Evolutionary conservation across 2,113 vertebrate genomes (phyloP).

Genomic region (Scartelaos histophorus): DNA sequence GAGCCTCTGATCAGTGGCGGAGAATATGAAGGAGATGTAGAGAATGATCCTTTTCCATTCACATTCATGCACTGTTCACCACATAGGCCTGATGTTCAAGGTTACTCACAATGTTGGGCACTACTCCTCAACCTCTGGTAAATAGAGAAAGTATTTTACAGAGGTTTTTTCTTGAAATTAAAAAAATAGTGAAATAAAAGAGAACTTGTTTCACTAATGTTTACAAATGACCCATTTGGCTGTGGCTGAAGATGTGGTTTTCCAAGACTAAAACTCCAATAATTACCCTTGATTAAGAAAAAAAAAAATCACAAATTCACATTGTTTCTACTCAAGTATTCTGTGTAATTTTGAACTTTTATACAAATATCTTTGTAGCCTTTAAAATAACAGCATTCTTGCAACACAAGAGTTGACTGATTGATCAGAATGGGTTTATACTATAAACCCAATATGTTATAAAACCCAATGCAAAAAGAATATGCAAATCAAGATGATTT

Average conservation of each 20-base stretch:
- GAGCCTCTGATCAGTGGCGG: constrained; percentile 40
- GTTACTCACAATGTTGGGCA: constrained; percentile 2
- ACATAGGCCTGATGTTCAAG: constrained; percentile 20
- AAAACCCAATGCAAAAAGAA: not conserved
- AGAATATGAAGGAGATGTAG: constrained; percentile 57
- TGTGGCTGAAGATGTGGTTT: too few relatives aligned
- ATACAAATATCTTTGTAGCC: not conserved
- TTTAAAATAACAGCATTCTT: not conserved
- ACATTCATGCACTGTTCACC: constrained; percentile 38
- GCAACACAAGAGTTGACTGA: not conserved
- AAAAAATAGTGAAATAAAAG: not conserved
- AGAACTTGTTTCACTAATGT: too few relatives aligned
- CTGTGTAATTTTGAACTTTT: not conserved
- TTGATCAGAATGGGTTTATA: too few relatives aligned
- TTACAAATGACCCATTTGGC: too few relatives aligned
- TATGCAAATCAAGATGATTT: not conserved
- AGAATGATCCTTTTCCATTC: constrained; percentile 47
- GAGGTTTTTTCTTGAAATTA: not conserved
- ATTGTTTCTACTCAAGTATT: not conserved
- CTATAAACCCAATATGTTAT: not conserved
- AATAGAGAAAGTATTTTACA: not conserved
- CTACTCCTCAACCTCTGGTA: constrained; percentile 11
- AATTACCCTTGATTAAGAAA: too few relatives aligned
- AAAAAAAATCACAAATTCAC: not conserved
- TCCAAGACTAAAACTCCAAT: too few relatives aligned